phyloP scores from a whole-genome alignment of 64 coral and sea anemone species.

The Stylophora pistillata region DNA sequence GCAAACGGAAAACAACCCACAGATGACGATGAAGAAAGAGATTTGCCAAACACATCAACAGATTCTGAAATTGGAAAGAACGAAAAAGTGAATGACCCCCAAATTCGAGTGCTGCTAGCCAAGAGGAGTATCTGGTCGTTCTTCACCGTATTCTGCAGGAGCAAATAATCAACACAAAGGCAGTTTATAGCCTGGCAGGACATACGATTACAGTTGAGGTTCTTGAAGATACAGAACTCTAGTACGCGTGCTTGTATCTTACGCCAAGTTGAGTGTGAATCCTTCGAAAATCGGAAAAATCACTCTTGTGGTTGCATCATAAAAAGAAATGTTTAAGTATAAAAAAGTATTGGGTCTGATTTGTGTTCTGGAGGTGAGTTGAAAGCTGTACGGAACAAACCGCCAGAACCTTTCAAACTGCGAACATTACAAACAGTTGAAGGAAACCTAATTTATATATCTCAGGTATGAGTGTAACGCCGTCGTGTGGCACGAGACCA shows the following conservation, averaged over 20 bases:
- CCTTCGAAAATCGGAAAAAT: neutral
- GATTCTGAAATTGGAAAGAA: neutral
- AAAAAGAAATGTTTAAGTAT: no score
- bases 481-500: no score
- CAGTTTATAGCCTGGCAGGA: constrained; percentile 23
- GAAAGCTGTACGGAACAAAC: no score
- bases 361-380: no score
- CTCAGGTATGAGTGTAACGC: no score
- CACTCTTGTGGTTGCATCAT: neutral
- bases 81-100: neutral
- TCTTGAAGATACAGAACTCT: constrained; percentile 27
- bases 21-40: neutral
- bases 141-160: constrained; percentile 30
- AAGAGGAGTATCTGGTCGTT: neutral
- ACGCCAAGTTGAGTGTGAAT: no score
- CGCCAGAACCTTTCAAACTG: no score
- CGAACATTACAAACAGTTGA: no score
- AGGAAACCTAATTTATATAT: no score
- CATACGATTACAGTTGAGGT: constrained; percentile 22
- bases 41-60: neutral
- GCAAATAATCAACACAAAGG: constrained; percentile 21
- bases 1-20: neutral
- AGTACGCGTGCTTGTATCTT: neutral
- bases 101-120: neutral
- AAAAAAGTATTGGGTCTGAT: no score